Conservation (phyloP, 2,113 vertebrate genomes). For the Sterna hirundo region DNA sequence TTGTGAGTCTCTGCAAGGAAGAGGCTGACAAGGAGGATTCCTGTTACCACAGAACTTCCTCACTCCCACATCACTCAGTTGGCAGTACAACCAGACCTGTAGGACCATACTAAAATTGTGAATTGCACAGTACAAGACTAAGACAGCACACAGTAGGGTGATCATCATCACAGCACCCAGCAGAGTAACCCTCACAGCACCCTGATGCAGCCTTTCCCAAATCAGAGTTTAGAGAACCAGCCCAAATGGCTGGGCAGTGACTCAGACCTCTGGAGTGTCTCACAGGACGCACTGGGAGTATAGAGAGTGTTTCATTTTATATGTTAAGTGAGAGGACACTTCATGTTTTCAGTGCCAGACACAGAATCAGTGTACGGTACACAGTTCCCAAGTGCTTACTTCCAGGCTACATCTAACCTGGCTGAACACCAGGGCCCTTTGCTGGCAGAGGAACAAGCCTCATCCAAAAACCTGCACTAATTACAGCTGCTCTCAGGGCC, state of each 20-base stretch:
- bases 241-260: background rate
- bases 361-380: background rate
- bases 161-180: background rate
- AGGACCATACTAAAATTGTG: background rate
- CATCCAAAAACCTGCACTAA: conserved; percentile 35
- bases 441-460: conserved; percentile 14
- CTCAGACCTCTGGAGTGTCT: background rate
- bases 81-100: background rate
- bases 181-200: background rate
- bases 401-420: conserved; percentile 5
- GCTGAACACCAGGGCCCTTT: conserved; percentile 19
- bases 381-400: background rate
- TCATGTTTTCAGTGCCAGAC: background rate
- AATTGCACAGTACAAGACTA: background rate
- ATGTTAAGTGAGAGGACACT: background rate
- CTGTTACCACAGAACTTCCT: background rate
- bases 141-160: background rate
- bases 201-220: background rate
- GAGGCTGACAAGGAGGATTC: background rate
- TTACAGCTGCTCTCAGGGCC: conserved; percentile 5
- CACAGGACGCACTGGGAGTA: background rate
- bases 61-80: background rate
- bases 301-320: background rate
- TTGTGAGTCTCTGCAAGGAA: background rate
- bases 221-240: background rate